Evolutionary conservation across 2,113 vertebrate genomes (phyloP).

Genomic region (Cyanoramphus novaezelandiae): DNA sequence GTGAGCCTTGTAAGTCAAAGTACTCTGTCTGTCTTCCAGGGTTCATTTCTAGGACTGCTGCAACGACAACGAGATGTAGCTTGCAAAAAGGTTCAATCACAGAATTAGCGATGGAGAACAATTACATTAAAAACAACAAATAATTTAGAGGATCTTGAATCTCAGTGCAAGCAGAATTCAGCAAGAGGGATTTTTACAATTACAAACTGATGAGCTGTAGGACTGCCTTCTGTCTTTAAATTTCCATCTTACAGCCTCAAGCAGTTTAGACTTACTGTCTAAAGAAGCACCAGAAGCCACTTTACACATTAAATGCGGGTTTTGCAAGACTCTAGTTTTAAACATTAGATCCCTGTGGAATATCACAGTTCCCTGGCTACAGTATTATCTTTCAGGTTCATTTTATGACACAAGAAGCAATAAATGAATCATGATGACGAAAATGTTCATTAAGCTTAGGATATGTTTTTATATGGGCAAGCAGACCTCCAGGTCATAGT

Average conservation of each 20-base stretch:
- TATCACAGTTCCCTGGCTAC: background rate
- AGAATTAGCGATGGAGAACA: background rate
- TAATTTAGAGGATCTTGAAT: background rate
- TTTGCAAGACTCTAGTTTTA: background rate
- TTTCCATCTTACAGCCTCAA: background rate
- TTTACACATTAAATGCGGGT: background rate
- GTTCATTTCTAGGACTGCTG: background rate
- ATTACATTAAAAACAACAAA: background rate
- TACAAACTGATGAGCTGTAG: background rate
- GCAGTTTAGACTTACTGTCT: background rate
- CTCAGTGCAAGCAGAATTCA: background rate
- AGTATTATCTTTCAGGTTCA: background rate
- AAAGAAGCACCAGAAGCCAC: background rate
- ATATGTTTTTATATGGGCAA: background rate
- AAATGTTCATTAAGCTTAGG: background rate
- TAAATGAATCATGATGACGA: rapidly evolving
- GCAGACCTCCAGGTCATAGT: background rate
- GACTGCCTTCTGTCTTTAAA: background rate
- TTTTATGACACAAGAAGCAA: background rate
- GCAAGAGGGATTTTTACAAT: background rate
- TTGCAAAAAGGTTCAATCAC: background rate
- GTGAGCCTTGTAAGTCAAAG: background rate
- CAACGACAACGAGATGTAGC: background rate
- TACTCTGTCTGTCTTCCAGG: background rate
- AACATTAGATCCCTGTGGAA: background rate